A percentile compares a stretch with the other conserved stretches of the same genome.
phyloP scores from a whole-genome alignment of 2,888 invertebrate species.

The Thumatha senex region DNA sequence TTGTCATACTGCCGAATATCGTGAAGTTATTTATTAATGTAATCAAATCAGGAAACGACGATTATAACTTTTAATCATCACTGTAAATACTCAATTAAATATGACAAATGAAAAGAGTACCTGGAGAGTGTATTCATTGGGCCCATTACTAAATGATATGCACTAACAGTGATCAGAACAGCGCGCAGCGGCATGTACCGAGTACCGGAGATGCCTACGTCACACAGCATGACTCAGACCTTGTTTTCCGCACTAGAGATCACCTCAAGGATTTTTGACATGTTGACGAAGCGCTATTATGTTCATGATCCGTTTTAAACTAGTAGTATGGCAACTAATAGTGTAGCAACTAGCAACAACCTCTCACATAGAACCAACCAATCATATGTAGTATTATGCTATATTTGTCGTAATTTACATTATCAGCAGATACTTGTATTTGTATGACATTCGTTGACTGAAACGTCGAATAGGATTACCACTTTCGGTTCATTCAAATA shows the following conservation, averaged over 20 bases:
- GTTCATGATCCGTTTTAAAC: slow-evolving; percentile 16
- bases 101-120: too few relatives aligned
- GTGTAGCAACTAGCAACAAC: too few relatives aligned
- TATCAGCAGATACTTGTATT: slow-evolving; percentile 7
- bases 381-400: slow-evolving; percentile 8
- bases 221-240: slow-evolving; percentile 41
- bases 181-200: background rate
- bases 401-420: slow-evolving; percentile 18
- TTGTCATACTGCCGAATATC: too few relatives aligned
- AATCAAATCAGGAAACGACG: too few relatives aligned
- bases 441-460: slow-evolving; percentile 2
- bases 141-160: too few relatives aligned
- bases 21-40: too few relatives aligned
- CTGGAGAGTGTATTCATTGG: too few relatives aligned
- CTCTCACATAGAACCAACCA: too few relatives aligned
- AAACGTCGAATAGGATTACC: background rate
- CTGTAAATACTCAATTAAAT: too few relatives aligned
- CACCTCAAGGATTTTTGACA: slow-evolving; percentile 50
- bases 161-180: too few relatives aligned
- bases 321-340: slow-evolving; percentile 13
- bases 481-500: too few relatives aligned
- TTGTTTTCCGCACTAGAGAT: slow-evolving; percentile 56
- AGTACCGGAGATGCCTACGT: slow-evolving; percentile 15
- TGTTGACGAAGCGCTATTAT: slow-evolving; percentile 25
- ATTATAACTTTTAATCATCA: too few relatives aligned